Conservation (phyloP, 2,113 vertebrate genomes). For the Pipra filicauda region DNA sequence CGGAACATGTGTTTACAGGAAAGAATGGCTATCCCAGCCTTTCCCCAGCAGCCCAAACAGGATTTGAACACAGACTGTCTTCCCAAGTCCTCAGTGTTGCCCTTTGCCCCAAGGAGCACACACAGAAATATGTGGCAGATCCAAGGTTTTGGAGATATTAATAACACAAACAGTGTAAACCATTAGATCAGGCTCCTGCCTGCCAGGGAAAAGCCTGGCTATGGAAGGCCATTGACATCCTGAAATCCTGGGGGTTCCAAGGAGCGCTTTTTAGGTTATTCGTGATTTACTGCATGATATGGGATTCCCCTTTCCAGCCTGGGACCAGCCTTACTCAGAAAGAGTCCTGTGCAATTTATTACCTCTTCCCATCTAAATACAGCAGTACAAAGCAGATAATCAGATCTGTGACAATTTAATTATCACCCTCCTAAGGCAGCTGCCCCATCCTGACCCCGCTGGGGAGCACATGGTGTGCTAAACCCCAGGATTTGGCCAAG, state of each 20-base stretch:
- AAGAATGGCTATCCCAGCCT: background rate
- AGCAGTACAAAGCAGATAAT: background rate
- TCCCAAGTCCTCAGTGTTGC: background rate
- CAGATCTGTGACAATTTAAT: background rate
- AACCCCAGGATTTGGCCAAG: background rate
- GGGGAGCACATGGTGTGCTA: background rate
- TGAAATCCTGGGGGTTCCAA: background rate
- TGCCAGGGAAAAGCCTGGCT: background rate
- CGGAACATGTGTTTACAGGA: background rate
- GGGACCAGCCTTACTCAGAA: background rate
- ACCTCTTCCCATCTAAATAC: background rate
- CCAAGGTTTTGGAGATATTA: background rate
- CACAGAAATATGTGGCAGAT: rapidly evolving
- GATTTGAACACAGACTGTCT: background rate
- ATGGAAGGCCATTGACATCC: rapidly evolving
- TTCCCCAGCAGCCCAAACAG: background rate
- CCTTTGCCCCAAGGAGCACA: background rate
- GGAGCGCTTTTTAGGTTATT: background rate
- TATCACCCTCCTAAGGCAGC: background rate
- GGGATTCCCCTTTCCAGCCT: background rate
- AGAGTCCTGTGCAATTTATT: background rate
- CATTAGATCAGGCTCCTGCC: background rate
- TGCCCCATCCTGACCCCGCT: background rate
- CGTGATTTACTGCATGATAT: rapidly evolving
- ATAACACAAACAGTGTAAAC: background rate